These are phyloP conservation scores for Stenoptilia bipunctidactyla DNA, from an alignment of 2,888 invertebrate species.

Conservation along the genomic window DNA sequence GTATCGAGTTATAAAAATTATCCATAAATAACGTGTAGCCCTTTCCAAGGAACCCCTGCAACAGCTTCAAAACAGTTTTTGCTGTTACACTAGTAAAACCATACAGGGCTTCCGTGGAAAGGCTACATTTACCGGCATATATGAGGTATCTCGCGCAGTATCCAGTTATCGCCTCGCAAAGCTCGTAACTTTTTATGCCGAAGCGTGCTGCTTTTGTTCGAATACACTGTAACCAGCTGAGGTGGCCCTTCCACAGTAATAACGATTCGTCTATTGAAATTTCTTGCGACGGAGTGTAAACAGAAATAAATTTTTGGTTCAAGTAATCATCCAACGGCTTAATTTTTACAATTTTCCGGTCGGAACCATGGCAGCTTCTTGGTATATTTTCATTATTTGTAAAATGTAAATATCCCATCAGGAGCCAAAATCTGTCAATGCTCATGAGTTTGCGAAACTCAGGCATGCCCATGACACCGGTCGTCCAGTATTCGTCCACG, in stretches of 20 bases:
- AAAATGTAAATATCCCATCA: slow-evolving; percentile 13
- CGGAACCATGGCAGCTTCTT: neutral
- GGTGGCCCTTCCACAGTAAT: slow-evolving; percentile 16
- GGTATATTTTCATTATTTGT: slow-evolving; percentile 3
- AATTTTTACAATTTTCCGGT: slow-evolving; percentile 10
- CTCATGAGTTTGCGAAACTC: slow-evolving; percentile 13
- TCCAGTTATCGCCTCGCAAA: slow-evolving; percentile 13
- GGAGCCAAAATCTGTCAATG: slow-evolving; percentile 4
- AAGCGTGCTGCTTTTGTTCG: slow-evolving; percentile 15
- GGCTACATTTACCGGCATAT: slow-evolving; percentile 30
- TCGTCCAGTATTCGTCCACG: slow-evolving; percentile 7
- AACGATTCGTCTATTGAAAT: slow-evolving; percentile 15
- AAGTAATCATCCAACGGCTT: slow-evolving; percentile 6
- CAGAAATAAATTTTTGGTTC: slow-evolving; percentile 5
- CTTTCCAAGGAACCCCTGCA: slow-evolving; percentile 11
- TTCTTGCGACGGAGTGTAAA: slow-evolving; percentile 8
- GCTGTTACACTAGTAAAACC: slow-evolving; percentile 3
- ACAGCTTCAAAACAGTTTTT: slow-evolving; percentile 9
- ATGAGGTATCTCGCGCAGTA: slow-evolving; percentile 12
- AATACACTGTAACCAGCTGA: slow-evolving; percentile 16
- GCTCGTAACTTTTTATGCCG: slow-evolving; percentile 14
- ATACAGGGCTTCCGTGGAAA: slow-evolving; percentile 12
- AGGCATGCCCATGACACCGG: slow-evolving; percentile 14
- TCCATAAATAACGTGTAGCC: slow-evolving; percentile 15
- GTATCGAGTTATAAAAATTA: slow-evolving; percentile 13